These are phyloP conservation scores for Aphelenchoides besseyi DNA, from an alignment of 1,140 invertebrate genomes.

Conservation along the genomic window DNA sequence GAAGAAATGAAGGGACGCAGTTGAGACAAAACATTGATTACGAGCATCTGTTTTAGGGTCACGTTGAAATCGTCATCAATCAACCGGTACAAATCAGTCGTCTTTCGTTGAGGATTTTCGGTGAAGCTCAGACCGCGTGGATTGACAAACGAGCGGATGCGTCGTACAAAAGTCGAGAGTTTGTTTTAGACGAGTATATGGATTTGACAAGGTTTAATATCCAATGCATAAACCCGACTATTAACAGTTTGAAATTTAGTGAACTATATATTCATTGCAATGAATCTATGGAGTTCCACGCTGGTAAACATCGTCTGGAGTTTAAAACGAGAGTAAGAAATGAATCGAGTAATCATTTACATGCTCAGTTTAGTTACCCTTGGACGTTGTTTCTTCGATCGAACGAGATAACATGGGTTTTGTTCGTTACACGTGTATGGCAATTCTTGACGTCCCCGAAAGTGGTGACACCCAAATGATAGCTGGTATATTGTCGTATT, in stretches of 20 bases:
- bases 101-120: constrained; percentile 42
- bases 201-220: constrained; percentile 41
- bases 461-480: constrained; percentile 54
- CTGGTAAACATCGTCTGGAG: constrained; percentile 46
- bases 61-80: constrained; percentile 35
- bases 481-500: constrained; percentile 46
- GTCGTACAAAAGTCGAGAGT: constrained; percentile 47
- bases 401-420: constrained; percentile 43
- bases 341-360: constrained; percentile 15
- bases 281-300: constrained; percentile 40
- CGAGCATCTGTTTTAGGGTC: constrained; percentile 32
- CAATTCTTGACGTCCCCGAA: constrained; percentile 45
- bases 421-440: constrained; percentile 46
- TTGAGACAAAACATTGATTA: neutral
- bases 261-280: constrained; percentile 45
- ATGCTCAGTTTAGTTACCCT: constrained; percentile 37
- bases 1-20: constrained; percentile 27
- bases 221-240: constrained; percentile 3
- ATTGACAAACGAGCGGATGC: constrained; percentile 36
- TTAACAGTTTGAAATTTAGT: constrained; percentile 34
- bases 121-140: constrained; percentile 49
- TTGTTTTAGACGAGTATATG: constrained; percentile 52
- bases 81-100: constrained; percentile 42
- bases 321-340: constrained; percentile 40
- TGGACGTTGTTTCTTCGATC: constrained; percentile 52